These are phyloP conservation scores for Craniophora ligustri DNA, from an alignment of 2,888 invertebrate genomes.

Conservation along the genomic window DNA sequence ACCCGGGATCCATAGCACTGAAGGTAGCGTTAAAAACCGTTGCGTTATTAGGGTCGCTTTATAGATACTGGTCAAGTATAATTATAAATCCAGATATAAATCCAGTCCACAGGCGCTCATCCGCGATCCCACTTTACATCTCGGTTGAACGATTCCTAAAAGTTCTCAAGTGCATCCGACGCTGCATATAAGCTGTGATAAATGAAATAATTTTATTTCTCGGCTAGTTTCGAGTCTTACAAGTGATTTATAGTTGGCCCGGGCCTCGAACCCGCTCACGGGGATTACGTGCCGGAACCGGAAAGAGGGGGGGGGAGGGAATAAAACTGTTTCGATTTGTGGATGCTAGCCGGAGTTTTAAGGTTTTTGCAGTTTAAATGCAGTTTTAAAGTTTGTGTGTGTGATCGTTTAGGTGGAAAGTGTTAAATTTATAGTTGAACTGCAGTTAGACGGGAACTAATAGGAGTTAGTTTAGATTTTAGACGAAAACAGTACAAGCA, in stretches of 20 bases:
- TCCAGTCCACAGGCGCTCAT: too few species aligned
- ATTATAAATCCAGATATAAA: too few species aligned
- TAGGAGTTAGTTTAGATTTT: background rate
- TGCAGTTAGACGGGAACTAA: background rate
- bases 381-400: constrained; percentile 22
- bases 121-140: constrained; percentile 13
- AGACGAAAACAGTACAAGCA: background rate
- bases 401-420: constrained; percentile 9
- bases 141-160: constrained; percentile 32
- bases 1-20: too few species aligned
- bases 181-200: constrained; percentile 49
- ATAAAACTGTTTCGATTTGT: constrained; percentile 55
- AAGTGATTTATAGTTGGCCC: constrained; percentile 53
- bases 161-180: constrained; percentile 51
- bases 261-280: constrained; percentile 52
- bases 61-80: too few species aligned
- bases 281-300: constrained; percentile 48
- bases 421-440: constrained; percentile 16
- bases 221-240: constrained; percentile 53
- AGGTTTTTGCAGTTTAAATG: constrained; percentile 39
- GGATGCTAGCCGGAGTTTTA: constrained; percentile 36
- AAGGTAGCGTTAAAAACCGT: too few species aligned
- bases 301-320: constrained; percentile 12
- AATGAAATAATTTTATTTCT: constrained; percentile 58
- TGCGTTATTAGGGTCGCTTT: too few species aligned